A percentile compares a stretch with the other conserved stretches of the same genome.
These are phyloP conservation scores for Apeira syringaria DNA, from an alignment of 2,888 invertebrate genomes.

Conservation along the genomic window DNA sequence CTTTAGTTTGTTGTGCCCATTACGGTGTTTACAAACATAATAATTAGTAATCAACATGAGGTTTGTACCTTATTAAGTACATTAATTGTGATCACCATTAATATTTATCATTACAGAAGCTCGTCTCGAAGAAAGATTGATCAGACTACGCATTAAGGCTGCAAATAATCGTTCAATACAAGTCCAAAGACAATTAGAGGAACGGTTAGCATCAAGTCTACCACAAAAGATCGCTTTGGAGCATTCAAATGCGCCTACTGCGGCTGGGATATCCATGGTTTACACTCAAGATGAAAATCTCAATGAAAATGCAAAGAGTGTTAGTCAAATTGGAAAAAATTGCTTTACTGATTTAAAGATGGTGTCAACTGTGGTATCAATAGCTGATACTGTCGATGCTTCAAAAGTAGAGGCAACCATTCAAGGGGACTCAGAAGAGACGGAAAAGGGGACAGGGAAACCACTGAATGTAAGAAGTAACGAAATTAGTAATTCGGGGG, in stretches of 20 bases:
- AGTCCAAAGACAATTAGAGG: conserved; percentile 34
- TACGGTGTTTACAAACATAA: too few species aligned
- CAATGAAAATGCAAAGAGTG: background rate
- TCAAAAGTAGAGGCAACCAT: too few species aligned
- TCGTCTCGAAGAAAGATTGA: conserved; percentile 47
- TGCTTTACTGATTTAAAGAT: background rate
- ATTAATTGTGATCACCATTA: too few species aligned
- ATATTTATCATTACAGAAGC: conserved; percentile 40
- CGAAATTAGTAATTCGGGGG: conserved; percentile 19
- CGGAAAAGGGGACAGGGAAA: background rate
- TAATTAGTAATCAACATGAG: too few species aligned
- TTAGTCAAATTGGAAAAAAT: background rate
- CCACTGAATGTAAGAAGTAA: conserved; percentile 3
- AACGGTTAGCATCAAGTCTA: conserved; percentile 16
- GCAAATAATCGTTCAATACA: conserved; percentile 45
- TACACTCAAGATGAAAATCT: conserved; percentile 44
- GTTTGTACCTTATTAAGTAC: too few species aligned
- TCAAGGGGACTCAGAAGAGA: too few species aligned
- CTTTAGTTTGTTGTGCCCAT: too few species aligned
- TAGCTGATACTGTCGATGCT: too few species aligned
- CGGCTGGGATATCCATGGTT: conserved; percentile 41
- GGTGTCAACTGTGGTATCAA: background rate
- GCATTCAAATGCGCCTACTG: conserved; percentile 7
- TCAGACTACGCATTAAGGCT: conserved; percentile 36
- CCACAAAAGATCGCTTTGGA: conserved; percentile 14